Base-by-base conservation (phyloP, 2,888 invertebrate species). In the Drosophila borborema region DNA sequence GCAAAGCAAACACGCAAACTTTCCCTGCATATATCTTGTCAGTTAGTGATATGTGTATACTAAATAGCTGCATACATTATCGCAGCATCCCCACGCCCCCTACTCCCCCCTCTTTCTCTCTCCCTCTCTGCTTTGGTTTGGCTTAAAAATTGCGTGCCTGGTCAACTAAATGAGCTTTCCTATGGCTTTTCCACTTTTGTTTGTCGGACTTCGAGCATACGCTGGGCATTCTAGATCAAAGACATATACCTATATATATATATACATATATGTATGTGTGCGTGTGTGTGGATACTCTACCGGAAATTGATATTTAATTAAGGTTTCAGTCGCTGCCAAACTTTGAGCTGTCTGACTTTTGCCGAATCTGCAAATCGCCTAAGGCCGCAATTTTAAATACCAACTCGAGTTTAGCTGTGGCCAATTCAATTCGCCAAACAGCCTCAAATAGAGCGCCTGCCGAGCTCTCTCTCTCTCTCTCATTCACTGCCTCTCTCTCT, bases 301-400 rank as follows among this genome's bases (percentile, higher is more conserved):
- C 79, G 84, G 84, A 85, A 87, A 85, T 85, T 87, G 88, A 81
- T 85, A 85, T 85, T 85, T 85, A 85, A 85, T 85, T 85, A 85
- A 83, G 87, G 77, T 87, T 81, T 74, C 74, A 55, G 69, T 60
- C 77, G 43, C 48, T 14, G 38, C 38, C 41, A 71, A 77, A 60
- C 45, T 61, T 68, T 59, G 7, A 18, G 20, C 20, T 48, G 20
- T 60, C 60, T 71, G 55, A 63, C 67, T 60, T 64, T 49, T 53
- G 67, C 61, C 63, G 34, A 8, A 34, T 16, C 36, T 38, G 36
- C 43, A 36, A 79, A 68, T 66, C 67, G 56, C 67, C 64, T 64
- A 71, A 60, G 45, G 54, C 40, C 41, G 45, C 66, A 46, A 54
- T 51, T 62, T 62, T 18, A 36, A 65, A 55, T 46, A 54, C 14